Conservation (phyloP, 2,113 vertebrate species). For the Coryphaenoides rupestris region DNA sequence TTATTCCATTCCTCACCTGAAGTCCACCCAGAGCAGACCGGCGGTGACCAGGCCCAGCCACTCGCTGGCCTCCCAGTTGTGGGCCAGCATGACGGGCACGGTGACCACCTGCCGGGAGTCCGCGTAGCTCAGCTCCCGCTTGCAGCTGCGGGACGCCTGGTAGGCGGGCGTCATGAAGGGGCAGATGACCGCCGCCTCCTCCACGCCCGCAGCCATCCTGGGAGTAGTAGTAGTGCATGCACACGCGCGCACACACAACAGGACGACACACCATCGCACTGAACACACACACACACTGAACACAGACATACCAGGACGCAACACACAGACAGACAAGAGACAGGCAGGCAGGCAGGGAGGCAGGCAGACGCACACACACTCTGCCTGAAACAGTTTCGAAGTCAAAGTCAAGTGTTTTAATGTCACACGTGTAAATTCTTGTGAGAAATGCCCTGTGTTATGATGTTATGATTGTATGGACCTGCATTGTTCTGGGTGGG, state of each 20-base stretch:
- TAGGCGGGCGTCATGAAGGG: slow-evolving; percentile 53
- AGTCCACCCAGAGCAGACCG: slow-evolving; percentile 52
- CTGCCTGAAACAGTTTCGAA: no score
- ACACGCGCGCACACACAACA: neutral
- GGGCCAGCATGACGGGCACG: slow-evolving; percentile 46
- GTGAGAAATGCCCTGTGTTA: no score
- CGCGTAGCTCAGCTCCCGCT: slow-evolving; percentile 57
- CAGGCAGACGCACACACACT: no score
- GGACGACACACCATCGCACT: no score
- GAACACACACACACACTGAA: no score
- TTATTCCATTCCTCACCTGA: slow-evolving; percentile 38
- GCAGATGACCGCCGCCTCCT: slow-evolving; percentile 50
- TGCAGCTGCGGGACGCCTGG: slow-evolving; percentile 56
- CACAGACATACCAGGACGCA: no score
- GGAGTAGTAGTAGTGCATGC: slow-evolving; percentile 1
- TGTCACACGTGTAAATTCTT: no score
- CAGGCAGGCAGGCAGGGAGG: no score
- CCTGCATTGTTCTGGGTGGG: no score
- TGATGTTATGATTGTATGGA: no score
- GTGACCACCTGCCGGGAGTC: slow-evolving; percentile 40
- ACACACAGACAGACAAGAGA: no score
- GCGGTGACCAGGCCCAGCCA: slow-evolving; percentile 58
- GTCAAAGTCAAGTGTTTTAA: no score
- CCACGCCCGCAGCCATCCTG: slow-evolving; percentile 57
- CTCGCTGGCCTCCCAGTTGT: slow-evolving; percentile 61